Evolutionary conservation across 2,888 invertebrate species (phyloP), one percentile per base, ranked within the genome.

Genomic region (Melieria crassipennis): DNA sequence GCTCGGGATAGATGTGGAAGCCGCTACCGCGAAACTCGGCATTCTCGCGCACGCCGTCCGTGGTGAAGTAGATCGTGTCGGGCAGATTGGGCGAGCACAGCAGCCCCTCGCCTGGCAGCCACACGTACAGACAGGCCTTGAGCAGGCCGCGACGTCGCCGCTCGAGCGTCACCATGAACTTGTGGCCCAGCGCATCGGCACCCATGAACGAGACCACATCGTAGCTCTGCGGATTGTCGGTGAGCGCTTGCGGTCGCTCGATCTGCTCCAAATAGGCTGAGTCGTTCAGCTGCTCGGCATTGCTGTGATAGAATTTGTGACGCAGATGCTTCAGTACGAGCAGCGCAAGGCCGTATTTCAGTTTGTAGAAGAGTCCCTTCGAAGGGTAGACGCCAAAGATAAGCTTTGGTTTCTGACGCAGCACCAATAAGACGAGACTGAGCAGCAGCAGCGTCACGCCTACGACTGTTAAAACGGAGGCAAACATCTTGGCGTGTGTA

Each of bases 151-250:
- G 85, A 0, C 91, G 89, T 5, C 92, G 87, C n/a, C 92, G 84
- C 81, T 93, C 92, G 75, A 90, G 89, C 0, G 93, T 93, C 0
- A 90, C 88, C 78, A 91, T 89, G 46, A 93, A 85, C 79, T 91
- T 93, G 55, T 90, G 87, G 0, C 93, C 94, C 11, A 89, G 88
- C 30, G 83, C 82, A 75, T 90, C 90, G 45, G 89, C 89, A 0
- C 90, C 92, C 85, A 93, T 92, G 84, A 94, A 92, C 83, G 93
- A 94, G 1, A 93, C 91, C 5, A 93, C 93, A 84, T 94, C 94
- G 75, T 93, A 93, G 42, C 88, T 88, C 75, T 87, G 84, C 4
- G 88, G 87, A 77, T 89, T 87, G 13, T 81, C 75, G 0, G 89
- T 87, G 42, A 91, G 81, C 7, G 79, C 78, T 80, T 90, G 90